These are phyloP conservation scores for Bursaphelenchus okinawaensis DNA, from an alignment of 2,888 invertebrate species.

Conservation along the genomic window DNA sequence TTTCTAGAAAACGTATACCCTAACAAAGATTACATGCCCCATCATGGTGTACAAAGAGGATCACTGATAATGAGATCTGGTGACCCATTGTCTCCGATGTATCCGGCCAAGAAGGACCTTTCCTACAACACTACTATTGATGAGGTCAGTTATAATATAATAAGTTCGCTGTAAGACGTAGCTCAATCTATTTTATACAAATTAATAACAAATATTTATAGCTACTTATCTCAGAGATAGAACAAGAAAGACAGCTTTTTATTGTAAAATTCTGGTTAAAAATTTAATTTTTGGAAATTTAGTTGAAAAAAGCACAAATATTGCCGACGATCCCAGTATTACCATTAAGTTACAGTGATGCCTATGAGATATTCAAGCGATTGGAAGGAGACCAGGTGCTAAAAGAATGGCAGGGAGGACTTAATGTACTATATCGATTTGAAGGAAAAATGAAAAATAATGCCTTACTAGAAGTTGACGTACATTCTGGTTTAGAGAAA, in stretches of 20 bases:
- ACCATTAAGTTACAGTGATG: slow-evolving; percentile 60
- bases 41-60: slow-evolving; percentile 61
- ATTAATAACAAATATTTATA: too few relatives aligned
- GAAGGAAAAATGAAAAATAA: slow-evolving; percentile 55
- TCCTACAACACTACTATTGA: slow-evolving; percentile 33
- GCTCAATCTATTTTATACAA: too few relatives aligned
- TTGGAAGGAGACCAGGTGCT: slow-evolving; percentile 57
- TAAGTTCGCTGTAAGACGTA: too few relatives aligned
- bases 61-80: slow-evolving; percentile 57
- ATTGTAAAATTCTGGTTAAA: background rate
- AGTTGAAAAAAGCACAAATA: slow-evolving; percentile 36
- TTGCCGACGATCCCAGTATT: slow-evolving; percentile 60
- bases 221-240: too few relatives aligned
- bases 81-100: slow-evolving; percentile 62
- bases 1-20: slow-evolving; percentile 17
- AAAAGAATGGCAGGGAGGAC: slow-evolving; percentile 58
- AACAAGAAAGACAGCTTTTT: background rate
- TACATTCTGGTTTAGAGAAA: slow-evolving; percentile 37
- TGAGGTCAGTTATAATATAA: slow-evolving; percentile 20
- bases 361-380: slow-evolving; percentile 46
- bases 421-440: slow-evolving; percentile 40
- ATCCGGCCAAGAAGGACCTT: slow-evolving; percentile 60
- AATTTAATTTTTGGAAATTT: background rate
- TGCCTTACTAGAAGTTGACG: slow-evolving; percentile 34
- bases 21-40: slow-evolving; percentile 59